Base-by-base conservation (phyloP, 2,888 invertebrate genomes). In the Danaus chrysippus region DNA sequence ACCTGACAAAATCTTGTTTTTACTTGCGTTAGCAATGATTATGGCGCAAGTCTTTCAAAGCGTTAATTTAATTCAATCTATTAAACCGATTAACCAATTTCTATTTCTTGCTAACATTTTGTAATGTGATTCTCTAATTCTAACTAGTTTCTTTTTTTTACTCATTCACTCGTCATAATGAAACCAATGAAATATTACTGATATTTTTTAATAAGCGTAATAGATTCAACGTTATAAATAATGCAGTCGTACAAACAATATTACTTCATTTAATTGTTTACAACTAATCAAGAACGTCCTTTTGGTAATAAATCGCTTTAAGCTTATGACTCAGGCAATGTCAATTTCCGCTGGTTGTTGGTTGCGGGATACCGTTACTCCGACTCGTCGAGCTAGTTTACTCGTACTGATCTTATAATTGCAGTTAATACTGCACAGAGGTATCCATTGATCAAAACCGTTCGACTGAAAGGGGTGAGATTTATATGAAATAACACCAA, bases 361-460 rank as follows among this genome's bases (percentile, higher is more conserved):
- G 81, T 79, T 73, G 62, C 59, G 46, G 53, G 79, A 15, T 86
- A 79, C 90, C 89, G 90, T 89, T 89, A 87, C 68, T 64, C 68
- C 59, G 69, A 82, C 83, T 77, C 81, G 83, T 76, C 72, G 73
- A 73, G 72, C 82, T 70, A 74, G 81, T 80, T 76, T 62, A 68
- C 67, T 76, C 72, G 82, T 85, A 86, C 87, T 86, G 87, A 86
- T 82, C 83, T 83, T 85, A 81, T 88, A 89, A 89, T 89, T 89
- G 87, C 85, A 83, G 86, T 83, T 83, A 86, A 86, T 78, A 81
- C 77, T 73, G 75, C 77, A 77, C 79, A 73, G 78, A 70, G 70
- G 70, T 75, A 74, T 76, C 76, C 70, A 74, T 76, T 70, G 74
- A 71, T 80, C 77, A 53, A 65, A 60, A 15, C 1, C 44, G 57